phyloP scores from a whole-genome alignment of 2,888 invertebrate species.

The Pyrocoelia pectoralis region DNA sequence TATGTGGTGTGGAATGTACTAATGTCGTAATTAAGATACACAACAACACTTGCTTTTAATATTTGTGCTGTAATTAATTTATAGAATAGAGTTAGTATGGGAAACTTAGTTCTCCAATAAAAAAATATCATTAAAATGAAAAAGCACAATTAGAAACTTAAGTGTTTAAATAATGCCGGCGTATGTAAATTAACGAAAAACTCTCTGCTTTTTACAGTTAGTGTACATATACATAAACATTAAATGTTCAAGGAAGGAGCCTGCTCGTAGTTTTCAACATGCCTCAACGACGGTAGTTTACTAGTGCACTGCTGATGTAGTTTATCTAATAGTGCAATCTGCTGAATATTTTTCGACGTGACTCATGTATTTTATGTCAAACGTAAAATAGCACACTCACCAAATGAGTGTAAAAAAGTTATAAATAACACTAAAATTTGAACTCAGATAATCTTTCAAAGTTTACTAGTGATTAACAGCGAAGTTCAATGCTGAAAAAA shows the following conservation, averaged over 20 bases:
- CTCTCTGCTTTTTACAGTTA: conserved; percentile 25
- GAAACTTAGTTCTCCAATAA: background rate
- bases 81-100: background rate
- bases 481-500: background rate
- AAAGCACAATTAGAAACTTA: conserved; percentile 11
- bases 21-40: background rate
- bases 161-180: conserved; percentile 26
- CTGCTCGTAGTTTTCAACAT: conserved; percentile 17
- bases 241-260: conserved; percentile 14
- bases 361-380: conserved; percentile 8
- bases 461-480: background rate
- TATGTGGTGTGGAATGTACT: background rate
- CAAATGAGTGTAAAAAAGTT: background rate
- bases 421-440: background rate
- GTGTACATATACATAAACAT: conserved; percentile 35
- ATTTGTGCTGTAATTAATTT: background rate
- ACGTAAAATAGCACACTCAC: background rate
- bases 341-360: conserved; percentile 29
- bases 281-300: conserved; percentile 11
- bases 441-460: conserved; percentile 1
- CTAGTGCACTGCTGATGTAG: conserved; percentile 18
- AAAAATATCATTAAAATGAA: background rate
- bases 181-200: conserved; percentile 30
- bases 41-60: background rate
- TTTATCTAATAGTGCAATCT: conserved; percentile 25